These are phyloP conservation scores for Bombylius major DNA, from an alignment of 2,888 invertebrate genomes.

Conservation along the genomic window DNA sequence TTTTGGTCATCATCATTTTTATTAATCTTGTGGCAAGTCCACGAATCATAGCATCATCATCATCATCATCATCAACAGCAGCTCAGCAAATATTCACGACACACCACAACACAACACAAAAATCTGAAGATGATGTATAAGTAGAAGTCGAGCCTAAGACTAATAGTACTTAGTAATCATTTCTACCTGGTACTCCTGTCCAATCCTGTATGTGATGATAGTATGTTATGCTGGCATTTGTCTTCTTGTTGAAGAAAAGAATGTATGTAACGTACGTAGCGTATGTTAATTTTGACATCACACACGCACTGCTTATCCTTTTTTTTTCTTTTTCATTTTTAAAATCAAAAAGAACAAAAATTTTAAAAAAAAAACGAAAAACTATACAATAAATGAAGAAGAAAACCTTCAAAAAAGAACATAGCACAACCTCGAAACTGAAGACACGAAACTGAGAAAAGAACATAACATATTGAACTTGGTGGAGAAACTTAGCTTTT, in stretches of 20 bases:
- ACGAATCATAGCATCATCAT: neutral
- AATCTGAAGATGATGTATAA: no score
- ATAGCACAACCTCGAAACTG: slow-evolving; percentile 4
- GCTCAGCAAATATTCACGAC: no score
- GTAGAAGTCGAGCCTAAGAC: no score
- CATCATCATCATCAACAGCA: no score
- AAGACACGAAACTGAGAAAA: slow-evolving; percentile 7
- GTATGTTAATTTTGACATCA: slow-evolving; percentile 22
- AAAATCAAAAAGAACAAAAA: no score
- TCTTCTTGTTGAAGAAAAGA: slow-evolving; percentile 3
- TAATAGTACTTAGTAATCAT: no score
- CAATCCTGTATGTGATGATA: neutral
- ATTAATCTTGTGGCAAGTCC: neutral
- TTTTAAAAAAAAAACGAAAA: neutral
- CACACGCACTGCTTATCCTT: slow-evolving; percentile 16
- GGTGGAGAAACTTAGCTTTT: no score
- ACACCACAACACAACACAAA: no score
- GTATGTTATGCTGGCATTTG: slow-evolving; percentile 9
- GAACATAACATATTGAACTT: neutral
- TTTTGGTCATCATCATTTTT: neutral
- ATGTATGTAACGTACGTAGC: slow-evolving; percentile 10
- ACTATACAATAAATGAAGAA: slow-evolving; percentile 4
- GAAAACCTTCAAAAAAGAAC: slow-evolving; percentile 8
- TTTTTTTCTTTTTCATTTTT: no score
- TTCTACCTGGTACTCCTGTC: no score